phyloP scores from a whole-genome alignment of 2,888 invertebrate species.

The Acanthoscelides obtectus region DNA sequence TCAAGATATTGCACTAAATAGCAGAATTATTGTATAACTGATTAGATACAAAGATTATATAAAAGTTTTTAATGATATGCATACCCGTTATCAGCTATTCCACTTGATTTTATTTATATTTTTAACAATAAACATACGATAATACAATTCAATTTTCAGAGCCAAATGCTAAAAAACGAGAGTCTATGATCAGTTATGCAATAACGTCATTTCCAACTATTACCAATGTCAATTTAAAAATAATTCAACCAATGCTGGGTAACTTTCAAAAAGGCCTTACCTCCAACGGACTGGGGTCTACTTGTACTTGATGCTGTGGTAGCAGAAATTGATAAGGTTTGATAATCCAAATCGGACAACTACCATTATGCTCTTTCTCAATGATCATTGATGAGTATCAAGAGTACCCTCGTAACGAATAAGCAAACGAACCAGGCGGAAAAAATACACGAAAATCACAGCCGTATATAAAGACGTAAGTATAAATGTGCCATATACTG shows the following conservation, averaged over 20 bases:
- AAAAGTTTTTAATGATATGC: too few species aligned
- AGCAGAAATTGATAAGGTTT: conserved; percentile 18
- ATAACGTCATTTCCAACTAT: background rate
- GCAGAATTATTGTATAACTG: background rate
- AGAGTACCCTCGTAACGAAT: background rate
- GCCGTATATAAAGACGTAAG: background rate
- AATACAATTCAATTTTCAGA: background rate
- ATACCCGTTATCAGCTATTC: background rate
- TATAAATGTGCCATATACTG: too few species aligned
- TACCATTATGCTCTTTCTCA: conserved; percentile 16
- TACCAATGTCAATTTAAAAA: too few species aligned
- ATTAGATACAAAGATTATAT: background rate
- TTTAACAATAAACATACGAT: background rate
- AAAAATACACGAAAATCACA: background rate
- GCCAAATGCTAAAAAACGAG: conserved; percentile 7
- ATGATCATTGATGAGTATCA: conserved; percentile 17
- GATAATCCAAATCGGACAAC: conserved; percentile 21
- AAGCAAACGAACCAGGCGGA: background rate
- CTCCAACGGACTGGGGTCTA: conserved; percentile 7
- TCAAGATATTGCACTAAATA: background rate
- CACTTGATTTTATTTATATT: background rate
- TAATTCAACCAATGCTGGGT: background rate
- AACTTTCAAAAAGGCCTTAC: conserved; percentile 3
- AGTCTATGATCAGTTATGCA: too few species aligned
- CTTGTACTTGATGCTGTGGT: conserved; percentile 5